Evolutionary conservation across 2,113 vertebrate genomes (phyloP), one percentile per base, ranked within the genome.

Genomic region (Erpornis zantholeuca): DNA sequence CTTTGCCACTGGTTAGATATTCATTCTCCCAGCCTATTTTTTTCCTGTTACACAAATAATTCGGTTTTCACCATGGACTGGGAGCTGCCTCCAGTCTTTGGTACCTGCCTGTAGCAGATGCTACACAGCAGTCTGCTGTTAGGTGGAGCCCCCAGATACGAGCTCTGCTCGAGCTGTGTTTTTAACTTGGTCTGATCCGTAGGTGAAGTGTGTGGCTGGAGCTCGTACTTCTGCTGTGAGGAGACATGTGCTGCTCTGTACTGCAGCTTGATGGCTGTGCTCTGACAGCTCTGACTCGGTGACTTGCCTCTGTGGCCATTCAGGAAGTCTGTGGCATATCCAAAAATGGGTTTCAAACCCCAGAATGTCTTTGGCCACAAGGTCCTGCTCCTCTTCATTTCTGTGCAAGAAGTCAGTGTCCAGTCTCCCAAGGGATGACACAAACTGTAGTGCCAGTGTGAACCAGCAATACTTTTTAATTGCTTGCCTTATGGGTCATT

Each of bases 151-250:
- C 71, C 61, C 23, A 31, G 20, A 28, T 36, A 21, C 31, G 24
- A 64, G 53, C 40, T 82, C 27, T 71, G 0, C 35, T 75, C 0
- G 0, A 27, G 69, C 35, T 82, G 31, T 11, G 3, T 33, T 59
- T 73, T 84, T 44, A 35, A 31, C 17, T 20, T 49, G 40, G 18
- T 17, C 57, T 82, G 36, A 33, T 86, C 33, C 4, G 0, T 31
- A 11, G 16, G 23, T 76, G 72, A 71, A 33, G 28, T 13, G 38
- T 42, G 2, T 47, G 47, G 33, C 60, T 68, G 35, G 47, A 57
- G 47, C 64, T 88, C 2, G 0, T 63, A 4, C 20, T 86, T 1
- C 1, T n/a, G 59, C 68, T n/a, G 23, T 50, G 57, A 70, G 52
- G 47, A 59, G 38, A 16, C 27, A 20, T 0, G 0, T 80, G 69